Evolutionary conservation across 2,888 invertebrate genomes (phyloP).

Genomic region (Dromius quadrimaculatus): DNA sequence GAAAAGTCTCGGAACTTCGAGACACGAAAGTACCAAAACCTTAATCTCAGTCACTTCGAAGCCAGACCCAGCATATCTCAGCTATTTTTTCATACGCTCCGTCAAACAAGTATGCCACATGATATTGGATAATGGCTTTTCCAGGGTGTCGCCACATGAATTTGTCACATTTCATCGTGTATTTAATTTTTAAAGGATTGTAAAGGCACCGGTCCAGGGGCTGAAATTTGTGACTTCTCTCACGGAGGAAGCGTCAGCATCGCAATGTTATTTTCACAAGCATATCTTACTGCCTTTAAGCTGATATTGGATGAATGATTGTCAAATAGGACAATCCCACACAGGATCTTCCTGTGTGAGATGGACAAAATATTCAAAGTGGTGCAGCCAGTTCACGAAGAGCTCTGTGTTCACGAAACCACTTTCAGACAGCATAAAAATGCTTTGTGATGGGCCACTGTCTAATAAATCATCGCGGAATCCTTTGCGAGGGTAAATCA

Average conservation of each 20-base stretch:
- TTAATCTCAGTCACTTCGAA: neutral
- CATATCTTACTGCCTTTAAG: neutral
- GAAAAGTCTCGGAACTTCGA: no score
- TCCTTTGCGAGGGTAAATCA: neutral
- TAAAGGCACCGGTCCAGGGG: neutral
- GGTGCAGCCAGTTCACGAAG: neutral
- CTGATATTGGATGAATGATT: neutral
- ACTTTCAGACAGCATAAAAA: neutral
- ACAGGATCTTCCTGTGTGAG: neutral
- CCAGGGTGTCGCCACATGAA: neutral
- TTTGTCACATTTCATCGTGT: neutral
- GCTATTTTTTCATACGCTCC: neutral
- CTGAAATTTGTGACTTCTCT: neutral
- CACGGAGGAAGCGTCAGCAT: neutral
- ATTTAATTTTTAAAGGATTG: neutral
- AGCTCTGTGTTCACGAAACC: neutral
- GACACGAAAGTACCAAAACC: no score
- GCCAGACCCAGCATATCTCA: neutral
- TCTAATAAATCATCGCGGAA: neutral
- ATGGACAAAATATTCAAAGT: neutral
- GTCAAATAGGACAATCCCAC: neutral
- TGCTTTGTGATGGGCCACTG: neutral
- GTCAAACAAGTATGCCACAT: neutral
- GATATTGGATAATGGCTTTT: neutral
- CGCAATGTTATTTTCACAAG: neutral